These are phyloP conservation scores for Paragorgia papillata DNA, from an alignment of 92 coral and sea anemone species.

Conservation along the genomic window DNA sequence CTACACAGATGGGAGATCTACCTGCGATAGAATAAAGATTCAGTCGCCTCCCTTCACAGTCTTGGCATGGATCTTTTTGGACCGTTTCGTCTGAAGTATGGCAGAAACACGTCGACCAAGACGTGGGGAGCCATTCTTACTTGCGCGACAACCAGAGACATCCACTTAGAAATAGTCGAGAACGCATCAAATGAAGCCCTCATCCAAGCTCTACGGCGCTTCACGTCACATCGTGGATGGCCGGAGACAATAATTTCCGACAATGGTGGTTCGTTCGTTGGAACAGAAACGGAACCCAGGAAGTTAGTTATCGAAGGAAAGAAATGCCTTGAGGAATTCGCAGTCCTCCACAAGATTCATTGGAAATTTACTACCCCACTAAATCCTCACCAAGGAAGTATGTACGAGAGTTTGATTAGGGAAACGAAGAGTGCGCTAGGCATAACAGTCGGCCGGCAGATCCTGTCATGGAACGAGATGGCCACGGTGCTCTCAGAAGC, in stretches of 20 bases:
- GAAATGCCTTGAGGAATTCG: slow-evolving; percentile 40
- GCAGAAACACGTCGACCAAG: slow-evolving; percentile 1
- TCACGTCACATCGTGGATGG: slow-evolving; percentile 56
- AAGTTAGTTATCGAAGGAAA: slow-evolving; percentile 42
- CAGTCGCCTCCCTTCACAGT: slow-evolving; percentile 55
- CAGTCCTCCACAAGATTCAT: slow-evolving; percentile 50
- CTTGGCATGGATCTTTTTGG: slow-evolving; percentile 60
- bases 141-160: slow-evolving; percentile 1
- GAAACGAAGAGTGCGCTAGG: slow-evolving; percentile 23
- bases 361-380: slow-evolving; percentile 55
- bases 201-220: slow-evolving; percentile 47
- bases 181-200: slow-evolving; percentile 43
- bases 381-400: slow-evolving; percentile 60
- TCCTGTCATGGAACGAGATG: slow-evolving; percentile 51
- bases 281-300: slow-evolving; percentile 48
- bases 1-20: slow-evolving; percentile 56
- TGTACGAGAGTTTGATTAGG: slow-evolving; percentile 55
- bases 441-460: slow-evolving; percentile 43
- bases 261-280: slow-evolving; percentile 58
- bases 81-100: slow-evolving; percentile 48
- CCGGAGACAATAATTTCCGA: slow-evolving; percentile 49
- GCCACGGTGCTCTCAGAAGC: slow-evolving; percentile 48
- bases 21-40: slow-evolving; percentile 51
- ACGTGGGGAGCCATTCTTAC: no score
- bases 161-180: slow-evolving; percentile 52